Evolutionary conservation across 2,113 vertebrate species (phyloP).

Genomic region (Thamnaconus septentrionalis): DNA sequence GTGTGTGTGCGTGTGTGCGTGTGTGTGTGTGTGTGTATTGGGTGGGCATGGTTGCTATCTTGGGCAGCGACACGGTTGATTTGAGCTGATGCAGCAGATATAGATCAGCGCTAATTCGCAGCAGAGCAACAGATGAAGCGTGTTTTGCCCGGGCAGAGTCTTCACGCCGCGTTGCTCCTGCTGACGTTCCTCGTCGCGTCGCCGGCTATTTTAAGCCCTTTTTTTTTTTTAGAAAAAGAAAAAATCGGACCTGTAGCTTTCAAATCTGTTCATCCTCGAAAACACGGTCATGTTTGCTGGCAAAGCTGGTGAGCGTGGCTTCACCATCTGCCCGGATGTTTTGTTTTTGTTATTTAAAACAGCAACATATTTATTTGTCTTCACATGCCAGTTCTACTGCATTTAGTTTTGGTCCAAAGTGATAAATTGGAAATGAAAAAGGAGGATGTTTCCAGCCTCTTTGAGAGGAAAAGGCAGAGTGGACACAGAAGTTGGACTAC

Average conservation of each 20-base stretch:
- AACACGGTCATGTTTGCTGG: no score
- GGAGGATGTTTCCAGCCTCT: no score
- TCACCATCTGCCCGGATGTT: no score
- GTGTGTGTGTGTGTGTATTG: neutral
- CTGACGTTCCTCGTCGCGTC: slow-evolving; percentile 8
- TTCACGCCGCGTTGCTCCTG: slow-evolving; percentile 28
- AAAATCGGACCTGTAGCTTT: slow-evolving; percentile 4
- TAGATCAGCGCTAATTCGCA: slow-evolving; percentile 45
- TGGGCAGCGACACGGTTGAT: neutral
- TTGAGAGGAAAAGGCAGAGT: no score
- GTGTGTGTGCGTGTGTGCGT: slow-evolving; percentile 6
- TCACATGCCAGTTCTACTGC: no score
- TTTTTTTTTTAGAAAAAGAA: neutral
- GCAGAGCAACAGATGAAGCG: slow-evolving; percentile 49
- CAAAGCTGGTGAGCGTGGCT: no score
- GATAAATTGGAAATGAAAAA: no score
- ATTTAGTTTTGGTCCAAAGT: no score
- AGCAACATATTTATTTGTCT: no score
- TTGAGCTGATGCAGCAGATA: slow-evolving; percentile 56
- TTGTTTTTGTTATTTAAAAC: no score
- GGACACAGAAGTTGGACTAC: no score
- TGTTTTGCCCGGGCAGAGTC: slow-evolving; percentile 28
- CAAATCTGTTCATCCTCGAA: neutral
- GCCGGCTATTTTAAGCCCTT: slow-evolving; percentile 16
- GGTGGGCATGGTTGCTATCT: neutral